Percentiles rank a stretch among this genome's conserved stretches.
Evolutionary conservation across 2,888 invertebrate species (phyloP).

Genomic region (Escarpia spicata): DNA sequence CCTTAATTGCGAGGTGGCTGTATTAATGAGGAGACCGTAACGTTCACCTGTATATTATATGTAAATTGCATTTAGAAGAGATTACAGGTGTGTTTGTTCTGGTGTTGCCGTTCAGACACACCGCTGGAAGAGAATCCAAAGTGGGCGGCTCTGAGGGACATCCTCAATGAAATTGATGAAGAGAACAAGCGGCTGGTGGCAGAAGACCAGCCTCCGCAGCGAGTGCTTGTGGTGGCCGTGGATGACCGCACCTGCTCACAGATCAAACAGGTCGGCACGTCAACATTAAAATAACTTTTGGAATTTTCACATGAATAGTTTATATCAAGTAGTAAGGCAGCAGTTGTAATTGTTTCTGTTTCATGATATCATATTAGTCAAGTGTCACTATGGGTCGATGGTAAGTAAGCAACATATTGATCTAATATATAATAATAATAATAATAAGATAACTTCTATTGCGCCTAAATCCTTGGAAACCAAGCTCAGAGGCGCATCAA

Average conservation of each 20-base stretch:
- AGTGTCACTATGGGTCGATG: neutral
- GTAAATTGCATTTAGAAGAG: too few species aligned
- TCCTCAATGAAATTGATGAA: slow-evolving; percentile 84
- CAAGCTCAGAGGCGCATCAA: too few species aligned
- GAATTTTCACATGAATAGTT: neutral
- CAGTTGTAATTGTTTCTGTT: neutral
- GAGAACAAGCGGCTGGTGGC: slow-evolving; percentile 84
- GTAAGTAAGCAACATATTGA: too few species aligned
- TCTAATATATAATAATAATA: too few species aligned
- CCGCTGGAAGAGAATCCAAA: slow-evolving; percentile 87
- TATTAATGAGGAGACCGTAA: too few species aligned
- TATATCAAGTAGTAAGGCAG: neutral
- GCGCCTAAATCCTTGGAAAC: too few species aligned
- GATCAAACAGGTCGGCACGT: slow-evolving; percentile 66
- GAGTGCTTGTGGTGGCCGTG: slow-evolving; percentile 85
- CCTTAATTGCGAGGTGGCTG: too few species aligned
- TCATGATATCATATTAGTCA: neutral
- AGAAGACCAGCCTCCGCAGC: slow-evolving; percentile 64
- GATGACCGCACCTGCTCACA: slow-evolving; percentile 86
- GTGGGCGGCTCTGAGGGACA: slow-evolving; percentile 85
- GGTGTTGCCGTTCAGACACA: neutral
- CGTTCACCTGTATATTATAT: too few species aligned
- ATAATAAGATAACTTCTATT: too few species aligned
- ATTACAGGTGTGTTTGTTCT: too few species aligned
- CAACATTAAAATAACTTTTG: neutral